These are phyloP conservation scores for Melipona quadrifasciata DNA, from an alignment of 1,140 invertebrate genomes.

Conservation along the genomic window DNA sequence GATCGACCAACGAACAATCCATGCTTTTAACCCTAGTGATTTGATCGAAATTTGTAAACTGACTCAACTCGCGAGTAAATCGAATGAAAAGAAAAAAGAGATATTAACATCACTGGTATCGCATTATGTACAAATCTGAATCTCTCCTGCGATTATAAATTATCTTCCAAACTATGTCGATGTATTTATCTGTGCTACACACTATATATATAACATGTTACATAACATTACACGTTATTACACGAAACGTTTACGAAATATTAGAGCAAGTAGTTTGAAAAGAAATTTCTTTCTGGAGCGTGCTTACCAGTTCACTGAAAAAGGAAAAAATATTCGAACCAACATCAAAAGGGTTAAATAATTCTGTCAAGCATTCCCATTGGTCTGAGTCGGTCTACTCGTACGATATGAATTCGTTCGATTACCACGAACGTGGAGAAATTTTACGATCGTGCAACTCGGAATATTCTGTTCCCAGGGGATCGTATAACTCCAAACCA, in stretches of 20 bases:
- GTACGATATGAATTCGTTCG: constrained; percentile 66
- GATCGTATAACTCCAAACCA: constrained; percentile 37
- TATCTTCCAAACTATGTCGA: background rate
- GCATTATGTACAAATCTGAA: background rate
- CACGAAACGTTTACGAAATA: background rate
- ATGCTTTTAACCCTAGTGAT: background rate
- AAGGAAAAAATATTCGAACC: background rate
- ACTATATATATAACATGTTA: background rate
- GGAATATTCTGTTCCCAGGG: background rate
- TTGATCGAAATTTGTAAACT: background rate
- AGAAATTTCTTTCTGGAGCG: background rate
- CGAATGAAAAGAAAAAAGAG: background rate
- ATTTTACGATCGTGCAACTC: constrained; percentile 30
- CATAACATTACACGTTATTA: background rate
- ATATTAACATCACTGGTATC: background rate
- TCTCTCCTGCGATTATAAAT: background rate
- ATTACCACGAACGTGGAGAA: background rate
- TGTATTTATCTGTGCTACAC: background rate
- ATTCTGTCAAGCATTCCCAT: constrained; percentile 61
- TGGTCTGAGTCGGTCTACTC: constrained; percentile 78
- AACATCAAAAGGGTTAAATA: constrained; percentile 35
- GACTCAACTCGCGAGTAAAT: background rate
- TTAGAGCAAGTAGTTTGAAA: background rate
- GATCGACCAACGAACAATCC: too few species aligned
- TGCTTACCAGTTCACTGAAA: background rate